Base-by-base conservation (phyloP, 2,888 invertebrate species). In the Esperia sulphurella region DNA sequence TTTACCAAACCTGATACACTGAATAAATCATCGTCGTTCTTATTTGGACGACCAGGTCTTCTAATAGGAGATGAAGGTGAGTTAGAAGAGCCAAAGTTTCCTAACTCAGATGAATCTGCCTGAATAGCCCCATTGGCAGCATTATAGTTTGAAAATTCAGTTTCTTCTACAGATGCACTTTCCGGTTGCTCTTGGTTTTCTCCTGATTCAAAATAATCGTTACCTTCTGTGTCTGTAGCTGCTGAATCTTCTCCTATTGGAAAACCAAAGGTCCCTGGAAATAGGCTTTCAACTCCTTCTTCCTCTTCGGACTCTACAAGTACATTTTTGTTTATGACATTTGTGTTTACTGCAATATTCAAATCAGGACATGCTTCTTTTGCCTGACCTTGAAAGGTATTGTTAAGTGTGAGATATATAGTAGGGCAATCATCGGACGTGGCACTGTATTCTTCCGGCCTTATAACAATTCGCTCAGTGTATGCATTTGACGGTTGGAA, bases 321-420 rank as follows among this genome's bases (percentile, higher is more conserved):
- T 28, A 88, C 79, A 52, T 91, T 91, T 51, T 91, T 91, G 58
- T 92, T 93, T 38, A 93, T 83, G 1, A 93, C 89, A 61, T 94
- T 93, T 0, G 94, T 93, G 56, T 94, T 94, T 1, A 94, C 92
- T 12, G 93, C 92, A 49, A 94, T 92, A 65, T 93, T 94, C 51
- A 94, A 76, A 78, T 94, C 94, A 0, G 93, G 92, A 60, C 94
- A 94, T 4, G 91, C 93, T 60, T 92, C 91, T 69, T 93, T 93
- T 42, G 85, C 91, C 65, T 92, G 90, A 5, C 89, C 86, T 78
- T 76, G 91, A 69, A 85, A 89, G 29, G 80, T 91, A 56, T 79
- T 92, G 63, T 79, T 91, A 50, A 87, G 79, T 54, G 91, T 90
- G 0, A 92, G 77, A 59, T 87, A 91, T 56, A 92, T 91, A 12